These are phyloP conservation scores for Prosapia bicincta DNA, from an alignment of 2,888 invertebrate species.

Conservation along the genomic window DNA sequence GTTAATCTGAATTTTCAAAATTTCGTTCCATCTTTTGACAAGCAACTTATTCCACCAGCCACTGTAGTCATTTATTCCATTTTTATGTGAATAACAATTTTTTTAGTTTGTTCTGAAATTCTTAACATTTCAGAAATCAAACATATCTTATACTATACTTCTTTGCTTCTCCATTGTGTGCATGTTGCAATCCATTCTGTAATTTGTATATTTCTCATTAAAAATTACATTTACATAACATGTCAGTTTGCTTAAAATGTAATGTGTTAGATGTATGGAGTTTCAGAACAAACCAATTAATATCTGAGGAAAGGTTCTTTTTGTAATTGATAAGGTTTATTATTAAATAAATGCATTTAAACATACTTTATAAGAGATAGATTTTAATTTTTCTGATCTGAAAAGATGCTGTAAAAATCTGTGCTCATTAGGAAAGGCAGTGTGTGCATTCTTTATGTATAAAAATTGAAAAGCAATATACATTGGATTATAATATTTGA, in stretches of 20 bases:
- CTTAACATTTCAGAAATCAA: neutral
- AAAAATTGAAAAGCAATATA: too few relatives aligned
- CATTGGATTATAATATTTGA: too few relatives aligned
- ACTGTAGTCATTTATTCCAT: neutral
- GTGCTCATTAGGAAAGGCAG: too few relatives aligned
- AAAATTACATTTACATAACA: neutral
- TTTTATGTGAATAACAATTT: neutral
- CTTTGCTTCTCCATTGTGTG: neutral
- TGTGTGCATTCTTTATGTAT: too few relatives aligned
- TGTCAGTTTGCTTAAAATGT: neutral
- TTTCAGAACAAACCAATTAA: neutral
- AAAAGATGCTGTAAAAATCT: too few relatives aligned
- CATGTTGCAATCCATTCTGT: neutral
- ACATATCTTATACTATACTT: neutral
- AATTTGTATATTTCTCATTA: neutral
- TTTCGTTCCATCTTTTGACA: too few relatives aligned
- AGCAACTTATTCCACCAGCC: neutral
- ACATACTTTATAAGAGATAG: too few relatives aligned
- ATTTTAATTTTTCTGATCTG: too few relatives aligned
- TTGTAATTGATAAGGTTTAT: too few relatives aligned
- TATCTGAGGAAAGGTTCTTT: too few relatives aligned
- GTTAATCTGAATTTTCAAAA: too few relatives aligned
- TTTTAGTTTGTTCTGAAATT: slow-evolving; percentile 2
- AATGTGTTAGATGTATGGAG: neutral
- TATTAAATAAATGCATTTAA: too few relatives aligned